Evolutionary conservation across 2,113 vertebrate genomes (phyloP), one percentile per base, ranked within the genome.

Genomic region (Paradisaea rubra): DNA sequence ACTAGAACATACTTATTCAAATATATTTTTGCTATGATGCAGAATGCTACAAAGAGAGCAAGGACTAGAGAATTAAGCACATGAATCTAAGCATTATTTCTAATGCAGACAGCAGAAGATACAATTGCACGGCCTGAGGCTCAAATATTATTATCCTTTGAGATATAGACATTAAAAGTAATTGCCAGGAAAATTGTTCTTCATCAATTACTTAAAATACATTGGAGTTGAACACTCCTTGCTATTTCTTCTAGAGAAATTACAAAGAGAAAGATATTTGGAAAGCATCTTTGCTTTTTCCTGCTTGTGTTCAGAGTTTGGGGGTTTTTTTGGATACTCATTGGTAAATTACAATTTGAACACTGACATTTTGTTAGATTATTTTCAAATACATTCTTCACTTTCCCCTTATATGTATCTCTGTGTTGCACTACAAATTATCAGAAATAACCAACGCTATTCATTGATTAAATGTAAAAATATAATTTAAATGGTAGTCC

Each of bases 71-170:
- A 88, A 93, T 53, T 60, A 94, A 42, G n/a, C 65, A 76, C 56
- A 73, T 42, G 59, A 88, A 92, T 83, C 79, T 59, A 45, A 82
- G 54, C 45, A 42, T 33, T 86, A 59, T 81, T 93, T 90, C 71
- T 57, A 41, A 88, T n/a, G 52, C 60, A 94, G 66, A 83, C 39
- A 83, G 74, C 50, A 80, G 70, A 91, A 82, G 39, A 90, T 31
- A 77, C 3, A 53, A 88, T 47, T 90, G 70, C 13, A 6, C 1
- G 1, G 65, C 76, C 71, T 22, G 15, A 78, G 76, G 91, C 91
- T 93, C 71, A 93, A 86, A 78, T 83, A 78, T 90, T 81, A 94
- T 86, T 88, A 69, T 66, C 47, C 80, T 64, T 33, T 71, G 63
- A 89, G 59, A 88, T 65, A 65, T 0, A 70, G 63, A 88, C 61